These are phyloP conservation scores for Sipha maydis DNA, from an alignment of 2,888 invertebrate species.

Conservation along the genomic window DNA sequence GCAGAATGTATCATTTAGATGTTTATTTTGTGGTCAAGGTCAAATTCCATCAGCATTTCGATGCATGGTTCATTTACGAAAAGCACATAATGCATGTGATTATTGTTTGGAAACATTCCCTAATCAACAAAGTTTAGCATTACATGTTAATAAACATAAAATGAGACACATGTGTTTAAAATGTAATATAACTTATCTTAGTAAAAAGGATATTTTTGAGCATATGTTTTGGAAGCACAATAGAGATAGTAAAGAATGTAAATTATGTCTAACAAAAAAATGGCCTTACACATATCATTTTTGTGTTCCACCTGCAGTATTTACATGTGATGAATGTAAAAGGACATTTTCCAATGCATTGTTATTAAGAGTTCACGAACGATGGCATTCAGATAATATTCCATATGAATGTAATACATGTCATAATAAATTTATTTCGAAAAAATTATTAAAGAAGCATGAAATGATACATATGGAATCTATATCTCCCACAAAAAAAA, in stretches of 20 bases:
- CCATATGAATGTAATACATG: conserved; percentile 83
- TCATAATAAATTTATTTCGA: conserved; percentile 82
- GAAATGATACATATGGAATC: conserved; percentile 51
- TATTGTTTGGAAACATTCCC: conserved; percentile 85
- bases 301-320: conserved; percentile 82
- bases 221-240: conserved; percentile 94
- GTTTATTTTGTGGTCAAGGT: conserved; percentile 82
- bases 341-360: conserved; percentile 80
- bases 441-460: conserved; percentile 81
- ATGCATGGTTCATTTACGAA: conserved; percentile 86
- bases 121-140: conserved; percentile 82
- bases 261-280: conserved; percentile 86
- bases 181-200: conserved; percentile 87
- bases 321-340: conserved; percentile 84
- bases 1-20: conserved; percentile 79
- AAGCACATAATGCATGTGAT: conserved; percentile 86
- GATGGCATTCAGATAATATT: conserved; percentile 78
- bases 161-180: conserved; percentile 86
- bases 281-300: conserved; percentile 94
- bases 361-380: conserved; percentile 84
- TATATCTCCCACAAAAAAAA: conserved; percentile 45
- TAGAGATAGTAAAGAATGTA: conserved; percentile 86
- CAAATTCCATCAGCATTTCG: conserved; percentile 87
- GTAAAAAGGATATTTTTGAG: conserved; percentile 87
- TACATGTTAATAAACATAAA: conserved; percentile 92